Evolutionary conservation across 2,113 vertebrate species (phyloP), one percentile per base, ranked within the genome.

Genomic region (Macroglossus sobrinus): DNA sequence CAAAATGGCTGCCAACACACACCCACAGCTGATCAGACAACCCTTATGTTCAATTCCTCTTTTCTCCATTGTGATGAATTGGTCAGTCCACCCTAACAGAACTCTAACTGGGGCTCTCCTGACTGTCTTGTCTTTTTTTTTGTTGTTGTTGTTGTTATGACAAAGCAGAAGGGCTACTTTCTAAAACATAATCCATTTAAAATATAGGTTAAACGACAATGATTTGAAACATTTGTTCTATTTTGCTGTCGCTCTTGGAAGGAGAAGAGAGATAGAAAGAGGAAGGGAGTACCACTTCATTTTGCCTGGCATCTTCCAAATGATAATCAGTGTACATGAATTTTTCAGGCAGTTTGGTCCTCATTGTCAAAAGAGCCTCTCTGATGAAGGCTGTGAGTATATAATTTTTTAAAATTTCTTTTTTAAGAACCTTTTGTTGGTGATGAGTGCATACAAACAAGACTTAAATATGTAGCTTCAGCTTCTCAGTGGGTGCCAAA

Each of bases 1-100:
- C 74, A 88, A 50, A 89, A 88, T 43, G 95, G 15, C 0, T 7
- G 38, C 91, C 35, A 40, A 72, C 40, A 13, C 79, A 82, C 93
- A 90, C 84, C 47, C 64, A 80, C 63, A 38, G 55, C 93, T 89
- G 69, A 79, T 94, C 93, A 97, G 97, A 96, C 90, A 96, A 50
- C 91, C 95, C 89, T 97, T 97, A 91, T 89, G 88, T 96, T 96
- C 94, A 94, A 97, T 96, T 97, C 90, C 24, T 79, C 91, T 88
- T 89, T 94, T 79, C 55, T 59, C 30, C 92, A 9, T 75, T 93
- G 85, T 89, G 71, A 55, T 55, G 0, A 10, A 85, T 28, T 33
- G 69, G 15, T 7, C 38, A 38, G 0, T 64, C 68, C 0, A 0
- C 40, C 50, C 66, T 93, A 68, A 53, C 82, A 3, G 8, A 57